Evolutionary conservation across 2,888 invertebrate genomes (phyloP), one percentile per base, ranked within the genome.

Genomic region (Agriopis aurantiaria): DNA sequence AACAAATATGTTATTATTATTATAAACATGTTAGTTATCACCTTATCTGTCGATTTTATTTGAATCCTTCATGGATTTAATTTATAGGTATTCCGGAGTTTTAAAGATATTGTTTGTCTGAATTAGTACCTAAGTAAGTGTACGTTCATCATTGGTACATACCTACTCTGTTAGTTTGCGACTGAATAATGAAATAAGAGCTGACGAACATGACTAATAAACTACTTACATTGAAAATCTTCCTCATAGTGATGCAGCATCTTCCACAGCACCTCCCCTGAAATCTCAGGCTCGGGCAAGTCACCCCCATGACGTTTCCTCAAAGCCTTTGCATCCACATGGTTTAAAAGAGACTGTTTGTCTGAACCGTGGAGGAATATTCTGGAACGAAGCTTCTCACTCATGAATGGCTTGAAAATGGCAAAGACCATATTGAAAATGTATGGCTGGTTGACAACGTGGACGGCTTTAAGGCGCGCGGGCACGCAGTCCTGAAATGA

Each of bases 401-500:
- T 95, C 77, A 98, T 92, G 85, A 98, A 98, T 0, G 98, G 98
- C 85, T 98, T 98, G 88, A 98, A 97, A 66, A 99, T 95, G 9
- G 97, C 96, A 82, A 97, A 98, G 5, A 97, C 93, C 95, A 98
- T 96, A 83, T 97, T 98, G 91, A 98, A 98, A 72, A 98, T 95
- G 76, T 95, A 96, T 0, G 98, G 97, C 85, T 98, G 98, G 86
- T 98, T 98, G n/a, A 98, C 95, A 61, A 98, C 95, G 84, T 98
- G 98, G 4, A 99, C 96, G 0, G 96, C 97, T 89, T 98, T 98
- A 56, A 99, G 90, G 61, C 98, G 96, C 72, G 96, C 95, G 0
- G 98, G 97, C 45, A 97, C 96, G 81, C 97, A 97, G 82, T 97
- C 98, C 96, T 97, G 95, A 23, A 95, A 79, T 52, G 8, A n/a